Conservation (phyloP, 2,797 vertebrate species). For the Aselliscus stoliczkanus region DNA sequence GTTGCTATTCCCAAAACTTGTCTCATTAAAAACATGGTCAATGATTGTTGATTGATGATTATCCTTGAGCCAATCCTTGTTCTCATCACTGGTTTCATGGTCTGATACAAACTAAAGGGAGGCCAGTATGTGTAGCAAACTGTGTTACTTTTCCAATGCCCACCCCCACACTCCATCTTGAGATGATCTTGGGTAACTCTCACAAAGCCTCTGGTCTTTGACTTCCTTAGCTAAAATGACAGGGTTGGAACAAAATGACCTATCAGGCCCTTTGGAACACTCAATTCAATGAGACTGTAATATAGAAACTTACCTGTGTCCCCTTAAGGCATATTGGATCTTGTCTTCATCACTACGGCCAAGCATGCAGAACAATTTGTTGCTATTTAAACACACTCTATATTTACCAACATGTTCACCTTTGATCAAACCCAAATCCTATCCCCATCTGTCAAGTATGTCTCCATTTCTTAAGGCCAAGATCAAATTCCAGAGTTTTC, state of each 20-base stretch:
- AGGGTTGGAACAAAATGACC: neutral
- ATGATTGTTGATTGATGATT: neutral
- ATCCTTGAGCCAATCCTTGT: neutral
- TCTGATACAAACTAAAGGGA: neutral
- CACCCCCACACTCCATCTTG: neutral
- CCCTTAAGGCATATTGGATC: neutral
- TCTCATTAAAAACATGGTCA: neutral
- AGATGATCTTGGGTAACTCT: neutral
- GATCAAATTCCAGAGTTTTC: neutral
- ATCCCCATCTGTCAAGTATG: neutral
- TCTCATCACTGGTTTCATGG: neutral
- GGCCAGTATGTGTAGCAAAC: neutral
- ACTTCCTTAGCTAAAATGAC: neutral
- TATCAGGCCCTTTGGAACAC: neutral
- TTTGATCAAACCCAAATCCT: conserved; percentile 1
- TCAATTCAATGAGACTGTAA: neutral
- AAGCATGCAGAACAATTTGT: neutral
- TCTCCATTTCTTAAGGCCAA: neutral
- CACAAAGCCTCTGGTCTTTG: neutral
- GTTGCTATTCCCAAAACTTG: neutral
- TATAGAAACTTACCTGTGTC: neutral
- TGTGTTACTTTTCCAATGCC: neutral
- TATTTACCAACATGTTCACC: neutral
- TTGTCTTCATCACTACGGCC: neutral
- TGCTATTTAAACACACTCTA: neutral